Evolutionary conservation across 2,113 vertebrate species (phyloP), one percentile per base, ranked within the genome.

Genomic region (Bombycilla garrulus): DNA sequence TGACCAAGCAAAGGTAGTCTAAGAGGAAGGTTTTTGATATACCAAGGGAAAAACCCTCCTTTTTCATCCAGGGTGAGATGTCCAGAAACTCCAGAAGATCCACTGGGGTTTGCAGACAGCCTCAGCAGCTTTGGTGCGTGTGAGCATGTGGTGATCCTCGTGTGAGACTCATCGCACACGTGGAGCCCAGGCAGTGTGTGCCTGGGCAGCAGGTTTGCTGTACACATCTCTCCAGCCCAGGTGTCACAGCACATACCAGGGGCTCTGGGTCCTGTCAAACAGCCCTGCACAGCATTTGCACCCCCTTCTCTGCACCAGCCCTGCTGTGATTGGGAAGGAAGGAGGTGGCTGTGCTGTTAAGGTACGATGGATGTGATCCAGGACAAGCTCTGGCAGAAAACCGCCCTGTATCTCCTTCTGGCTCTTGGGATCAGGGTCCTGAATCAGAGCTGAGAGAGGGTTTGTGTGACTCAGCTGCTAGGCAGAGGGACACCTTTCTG

Each of bases 71-170:
- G 33, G 57, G 3, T 54, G 81, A 71, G 35, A 26, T 38, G 21
- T 44, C 20, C 28, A 72, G 48, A 80, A 77, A 61, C 7, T 42
- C 29, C 31, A 65, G 42, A 80, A 40, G 36, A 57, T 40, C 70
- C 26, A 18, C 6, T 45, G 17, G 20, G 40, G 22, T 92, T 88
- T 73, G 53, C 54, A 90, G 71, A 38, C 29, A 42, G 72, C 53
- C 0, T 10, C 47, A 60, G 17, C 36, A 81, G 7, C 24, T 64
- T 76, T 1, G 0, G 35, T 81, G 35, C 1, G 0, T 38, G 12
- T 40, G 29, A 62, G 16, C 47, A 35, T 18, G 25, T 33, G 48
- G 12, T 60, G 31, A 40, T 29, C 12, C 23, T 90, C 2, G 0
- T 9, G 29, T 28, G 57, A 79, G 33, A 60, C 18, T 53, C 11